phyloP scores from a whole-genome alignment of 2,888 invertebrate genomes.

The Cylloceria caligata region DNA sequence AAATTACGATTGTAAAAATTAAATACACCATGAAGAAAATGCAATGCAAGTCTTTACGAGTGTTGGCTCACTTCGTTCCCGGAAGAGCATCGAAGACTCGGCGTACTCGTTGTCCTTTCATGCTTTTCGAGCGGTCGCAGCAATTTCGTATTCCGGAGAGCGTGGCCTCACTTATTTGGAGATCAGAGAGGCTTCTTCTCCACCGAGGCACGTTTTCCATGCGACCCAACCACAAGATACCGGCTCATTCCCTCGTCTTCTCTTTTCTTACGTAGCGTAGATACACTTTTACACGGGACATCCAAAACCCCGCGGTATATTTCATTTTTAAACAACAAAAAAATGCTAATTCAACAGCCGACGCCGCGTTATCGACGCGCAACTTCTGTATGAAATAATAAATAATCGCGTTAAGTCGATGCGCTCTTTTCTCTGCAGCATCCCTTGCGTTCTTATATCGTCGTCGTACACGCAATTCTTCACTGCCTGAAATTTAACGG shows the following conservation, averaged over 20 bases:
- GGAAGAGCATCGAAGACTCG: slow-evolving; percentile 38
- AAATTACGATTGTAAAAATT: slow-evolving; percentile 4
- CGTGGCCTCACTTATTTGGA: slow-evolving; percentile 84
- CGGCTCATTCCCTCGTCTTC: slow-evolving; percentile 59
- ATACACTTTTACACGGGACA: slow-evolving; percentile 66
- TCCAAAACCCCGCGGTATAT: slow-evolving; percentile 80
- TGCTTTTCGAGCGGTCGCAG: slow-evolving; percentile 49
- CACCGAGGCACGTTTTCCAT: slow-evolving; percentile 66
- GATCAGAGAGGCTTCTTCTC: slow-evolving; percentile 79
- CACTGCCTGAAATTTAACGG: slow-evolving; percentile 57
- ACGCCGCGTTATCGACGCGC: slow-evolving; percentile 70
- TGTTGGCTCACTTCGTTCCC: slow-evolving; percentile 26
- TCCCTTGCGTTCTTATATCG: slow-evolving; percentile 51
- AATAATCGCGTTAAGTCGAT: slow-evolving; percentile 69
- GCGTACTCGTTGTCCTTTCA: slow-evolving; percentile 57
- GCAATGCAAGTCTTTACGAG: slow-evolving; percentile 26
- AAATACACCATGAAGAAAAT: slow-evolving; percentile 21
- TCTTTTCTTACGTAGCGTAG: slow-evolving; percentile 51
- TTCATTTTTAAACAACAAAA: slow-evolving; percentile 85
- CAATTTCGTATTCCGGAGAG: slow-evolving; percentile 83
- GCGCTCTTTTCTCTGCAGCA: slow-evolving; percentile 39
- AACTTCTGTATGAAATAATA: slow-evolving; percentile 69
- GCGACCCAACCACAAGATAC: slow-evolving; percentile 58
- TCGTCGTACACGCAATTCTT: slow-evolving; percentile 64
- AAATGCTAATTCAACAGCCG: slow-evolving; percentile 83